phyloP scores from a whole-genome alignment of 2,797 vertebrate genomes.

The Denticeps clupeoides region DNA sequence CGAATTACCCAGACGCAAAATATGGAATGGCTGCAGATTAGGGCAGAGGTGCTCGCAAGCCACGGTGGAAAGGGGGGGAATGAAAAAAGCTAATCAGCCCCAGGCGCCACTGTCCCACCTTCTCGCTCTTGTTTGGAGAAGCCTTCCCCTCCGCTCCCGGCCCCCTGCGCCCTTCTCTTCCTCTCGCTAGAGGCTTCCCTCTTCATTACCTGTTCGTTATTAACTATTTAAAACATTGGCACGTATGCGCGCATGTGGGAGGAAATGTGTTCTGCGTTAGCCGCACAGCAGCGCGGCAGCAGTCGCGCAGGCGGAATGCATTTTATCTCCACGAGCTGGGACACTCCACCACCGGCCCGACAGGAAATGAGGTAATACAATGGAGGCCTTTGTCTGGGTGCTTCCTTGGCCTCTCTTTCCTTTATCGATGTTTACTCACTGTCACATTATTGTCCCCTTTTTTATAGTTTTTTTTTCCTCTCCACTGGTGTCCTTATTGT shows the following conservation, averaged over 20 bases:
- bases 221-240: conserved; percentile 22
- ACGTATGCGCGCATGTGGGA: conserved; percentile 8
- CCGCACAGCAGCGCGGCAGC: conserved; percentile 9
- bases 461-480: conserved; percentile 11
- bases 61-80: conserved; percentile 9
- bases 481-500: conserved; percentile 5
- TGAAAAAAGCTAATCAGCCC: conserved; percentile 49
- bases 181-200: too few species aligned
- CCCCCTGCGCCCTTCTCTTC: not conserved
- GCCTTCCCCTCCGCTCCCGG: not conserved
- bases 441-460: conserved; percentile 1
- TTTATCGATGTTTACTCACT: conserved; percentile 1
- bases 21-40: not conserved
- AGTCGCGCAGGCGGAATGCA: conserved; percentile 25
- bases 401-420: conserved; percentile 8
- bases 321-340: conserved; percentile 38
- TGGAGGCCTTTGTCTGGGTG: conserved; percentile 37
- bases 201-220: too few species aligned
- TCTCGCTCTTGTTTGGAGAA: conserved; percentile 13
- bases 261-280: conserved; percentile 29
- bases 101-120: conserved; percentile 35
- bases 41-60: not conserved
- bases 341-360: conserved; percentile 23
- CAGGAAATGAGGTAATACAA: conserved; percentile 52
- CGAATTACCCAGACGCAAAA: conserved; percentile 54